Evolutionary conservation across 2,797 vertebrate genomes (phyloP).

Genomic region (Hylomyscus alleni): DNA sequence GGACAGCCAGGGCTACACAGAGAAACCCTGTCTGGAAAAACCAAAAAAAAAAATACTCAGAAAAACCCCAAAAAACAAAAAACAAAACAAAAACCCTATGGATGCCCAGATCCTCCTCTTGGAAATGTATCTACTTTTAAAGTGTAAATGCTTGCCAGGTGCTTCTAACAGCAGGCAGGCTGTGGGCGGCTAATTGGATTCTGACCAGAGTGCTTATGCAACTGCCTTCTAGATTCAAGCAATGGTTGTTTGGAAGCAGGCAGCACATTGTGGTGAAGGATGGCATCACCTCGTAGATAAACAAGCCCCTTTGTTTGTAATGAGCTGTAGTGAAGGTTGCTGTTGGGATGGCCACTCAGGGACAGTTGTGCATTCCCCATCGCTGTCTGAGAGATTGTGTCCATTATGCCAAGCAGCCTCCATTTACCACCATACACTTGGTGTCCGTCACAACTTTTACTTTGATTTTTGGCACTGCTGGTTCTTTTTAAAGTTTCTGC

Average conservation of each 20-base stretch:
- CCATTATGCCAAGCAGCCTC: background rate
- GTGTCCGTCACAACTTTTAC: background rate
- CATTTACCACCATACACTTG: background rate
- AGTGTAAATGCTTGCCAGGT: background rate
- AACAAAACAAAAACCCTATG: no score
- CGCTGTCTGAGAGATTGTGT: background rate
- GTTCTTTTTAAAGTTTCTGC: background rate
- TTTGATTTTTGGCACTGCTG: background rate
- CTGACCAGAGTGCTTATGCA: background rate
- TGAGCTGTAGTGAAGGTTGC: background rate
- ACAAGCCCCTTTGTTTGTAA: background rate
- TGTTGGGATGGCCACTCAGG: background rate
- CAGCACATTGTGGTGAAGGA: background rate
- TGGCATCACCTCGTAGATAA: background rate
- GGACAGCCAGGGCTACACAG: no score
- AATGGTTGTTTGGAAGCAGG: conserved; percentile 13
- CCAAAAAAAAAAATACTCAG: no score
- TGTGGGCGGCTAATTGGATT: conserved; percentile 8
- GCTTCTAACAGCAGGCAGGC: background rate
- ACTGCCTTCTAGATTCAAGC: conserved; percentile 25
- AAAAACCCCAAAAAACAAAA: no score
- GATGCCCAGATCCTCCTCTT: background rate
- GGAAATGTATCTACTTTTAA: conserved; percentile 1
- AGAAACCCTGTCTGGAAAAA: no score
- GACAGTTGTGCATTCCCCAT: background rate